These are phyloP conservation scores for Axis porcinus DNA, from an alignment of 2,113 vertebrate genomes.

Conservation along the genomic window DNA sequence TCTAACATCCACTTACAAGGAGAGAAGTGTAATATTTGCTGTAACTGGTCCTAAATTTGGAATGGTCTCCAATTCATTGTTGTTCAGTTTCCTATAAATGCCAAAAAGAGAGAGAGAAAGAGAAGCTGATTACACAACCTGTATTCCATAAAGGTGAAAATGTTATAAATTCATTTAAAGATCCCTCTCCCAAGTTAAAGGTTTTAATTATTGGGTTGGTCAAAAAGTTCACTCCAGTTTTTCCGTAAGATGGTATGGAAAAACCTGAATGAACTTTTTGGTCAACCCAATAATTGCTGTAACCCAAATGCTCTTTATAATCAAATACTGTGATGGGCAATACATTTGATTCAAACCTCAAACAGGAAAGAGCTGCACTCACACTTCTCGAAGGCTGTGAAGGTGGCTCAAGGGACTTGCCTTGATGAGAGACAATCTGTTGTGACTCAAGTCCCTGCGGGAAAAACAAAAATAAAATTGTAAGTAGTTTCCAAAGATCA, in stretches of 20 bases:
- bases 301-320: neutral
- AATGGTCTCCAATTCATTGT: constrained; percentile 90
- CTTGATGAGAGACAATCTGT: constrained; percentile 90
- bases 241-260: neutral
- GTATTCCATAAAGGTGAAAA: neutral
- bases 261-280: neutral
- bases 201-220: neutral
- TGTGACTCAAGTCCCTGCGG: constrained; percentile 94
- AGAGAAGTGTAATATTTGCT: constrained; percentile 89
- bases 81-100: constrained; percentile 88
- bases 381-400: constrained; percentile 91
- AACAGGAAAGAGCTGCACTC: constrained; percentile 78
- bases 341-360: constrained; percentile 39
- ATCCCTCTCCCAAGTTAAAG: neutral
- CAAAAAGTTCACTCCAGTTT: neutral
- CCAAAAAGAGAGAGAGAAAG: neutral
- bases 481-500: constrained; percentile 17
- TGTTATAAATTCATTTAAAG: neutral
- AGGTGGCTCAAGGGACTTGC: constrained; percentile 86
- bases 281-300: neutral
- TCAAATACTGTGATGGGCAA: neutral
- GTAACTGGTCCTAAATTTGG: constrained; percentile 88
- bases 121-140: neutral
- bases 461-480: constrained; percentile 72
- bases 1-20: constrained; percentile 88